Evolutionary conservation across 2,888 invertebrate genomes (phyloP).

Genomic region (Eristalis tenax): DNA sequence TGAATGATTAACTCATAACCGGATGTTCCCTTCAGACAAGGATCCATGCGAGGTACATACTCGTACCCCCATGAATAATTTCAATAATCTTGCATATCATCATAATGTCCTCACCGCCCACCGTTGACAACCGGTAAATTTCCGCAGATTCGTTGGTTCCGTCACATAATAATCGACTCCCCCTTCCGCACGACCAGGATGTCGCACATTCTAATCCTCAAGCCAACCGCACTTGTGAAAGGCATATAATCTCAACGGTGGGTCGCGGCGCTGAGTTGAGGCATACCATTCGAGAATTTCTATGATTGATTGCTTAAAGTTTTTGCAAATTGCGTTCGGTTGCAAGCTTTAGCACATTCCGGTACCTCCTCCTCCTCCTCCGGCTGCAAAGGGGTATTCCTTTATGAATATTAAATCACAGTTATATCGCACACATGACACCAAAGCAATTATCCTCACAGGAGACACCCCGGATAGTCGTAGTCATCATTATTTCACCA

Average conservation of each 20-base stretch:
- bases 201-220: neutral
- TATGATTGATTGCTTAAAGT: constrained; percentile 43
- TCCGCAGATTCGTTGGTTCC: neutral
- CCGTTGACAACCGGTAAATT: neutral
- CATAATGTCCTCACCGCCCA: neutral
- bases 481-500: constrained; percentile 2
- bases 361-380: neutral
- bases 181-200: neutral
- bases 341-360: neutral
- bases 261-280: neutral
- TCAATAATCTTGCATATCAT: neutral
- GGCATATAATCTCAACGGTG: neutral
- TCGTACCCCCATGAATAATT: neutral
- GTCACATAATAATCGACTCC: neutral
- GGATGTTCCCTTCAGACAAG: neutral
- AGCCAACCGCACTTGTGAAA: neutral
- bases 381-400: neutral
- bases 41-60: neutral
- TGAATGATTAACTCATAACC: neutral
- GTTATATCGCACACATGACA: constrained; percentile 39
- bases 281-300: constrained; percentile 8
- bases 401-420: constrained; percentile 52
- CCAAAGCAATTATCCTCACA: constrained; percentile 55
- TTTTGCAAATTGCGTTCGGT: constrained; percentile 8
- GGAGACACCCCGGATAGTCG: constrained; percentile 8